These are phyloP conservation scores for Gymnodraco acuticeps DNA, from an alignment of 2,797 vertebrate species.

Conservation along the genomic window DNA sequence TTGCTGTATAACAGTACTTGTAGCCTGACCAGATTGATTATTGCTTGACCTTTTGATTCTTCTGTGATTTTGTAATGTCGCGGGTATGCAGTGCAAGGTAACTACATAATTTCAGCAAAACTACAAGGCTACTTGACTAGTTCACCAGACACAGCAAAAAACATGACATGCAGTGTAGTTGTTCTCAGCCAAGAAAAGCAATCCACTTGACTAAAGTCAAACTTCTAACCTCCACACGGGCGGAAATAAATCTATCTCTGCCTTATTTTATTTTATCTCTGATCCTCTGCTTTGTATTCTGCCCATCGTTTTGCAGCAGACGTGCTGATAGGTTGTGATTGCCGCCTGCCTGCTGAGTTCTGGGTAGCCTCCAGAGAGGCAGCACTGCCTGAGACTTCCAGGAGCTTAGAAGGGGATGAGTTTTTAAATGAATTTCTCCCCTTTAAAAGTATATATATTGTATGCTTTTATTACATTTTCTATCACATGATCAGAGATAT, in stretches of 20 bases:
- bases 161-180: neutral
- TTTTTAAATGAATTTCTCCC: constrained; percentile 23
- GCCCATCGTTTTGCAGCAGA: constrained; percentile 34
- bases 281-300: constrained; percentile 66
- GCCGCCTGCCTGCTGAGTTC: constrained; percentile 61
- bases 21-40: no score
- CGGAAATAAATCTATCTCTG: constrained; percentile 26
- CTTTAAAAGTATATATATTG: neutral
- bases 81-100: no score
- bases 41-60: no score
- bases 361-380: constrained; percentile 48
- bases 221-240: constrained; percentile 36
- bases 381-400: constrained; percentile 39
- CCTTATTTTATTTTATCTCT: constrained; percentile 43
- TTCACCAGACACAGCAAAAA: constrained; percentile 4
- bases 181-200: constrained; percentile 3
- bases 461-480: no score
- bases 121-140: no score
- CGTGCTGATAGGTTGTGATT: constrained; percentile 62
- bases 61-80: no score
- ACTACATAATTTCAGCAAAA: neutral
- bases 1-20: no score
- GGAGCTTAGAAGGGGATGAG: constrained; percentile 42
- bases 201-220: constrained; percentile 25
- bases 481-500: no score